Conservation (phyloP, 2,113 vertebrate species). For the Sula dactylatra region DNA sequence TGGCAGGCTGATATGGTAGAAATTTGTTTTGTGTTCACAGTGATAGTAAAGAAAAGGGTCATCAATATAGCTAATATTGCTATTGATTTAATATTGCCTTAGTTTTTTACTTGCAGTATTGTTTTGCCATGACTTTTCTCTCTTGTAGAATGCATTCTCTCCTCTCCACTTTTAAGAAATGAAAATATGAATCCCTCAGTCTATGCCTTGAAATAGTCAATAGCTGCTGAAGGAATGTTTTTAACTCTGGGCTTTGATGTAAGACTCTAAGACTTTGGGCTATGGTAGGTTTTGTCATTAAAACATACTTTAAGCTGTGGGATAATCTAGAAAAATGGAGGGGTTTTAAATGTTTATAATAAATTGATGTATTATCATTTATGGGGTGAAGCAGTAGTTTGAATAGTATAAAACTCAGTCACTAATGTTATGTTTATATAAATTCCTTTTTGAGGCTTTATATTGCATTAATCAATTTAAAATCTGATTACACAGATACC, state of each 20-base stretch:
- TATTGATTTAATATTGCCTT: conserved; percentile 46
- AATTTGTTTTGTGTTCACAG: conserved; percentile 14
- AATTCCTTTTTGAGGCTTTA: neutral
- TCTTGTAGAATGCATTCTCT: neutral
- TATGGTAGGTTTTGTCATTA: neutral
- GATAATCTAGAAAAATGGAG: neutral
- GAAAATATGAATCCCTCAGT: neutral
- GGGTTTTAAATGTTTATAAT: neutral
- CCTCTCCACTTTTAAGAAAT: neutral
- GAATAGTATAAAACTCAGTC: neutral
- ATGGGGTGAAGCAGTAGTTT: neutral
- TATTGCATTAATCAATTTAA: neutral
- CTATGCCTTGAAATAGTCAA: conserved; percentile 15
- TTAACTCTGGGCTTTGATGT: neutral
- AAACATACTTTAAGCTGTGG: neutral
- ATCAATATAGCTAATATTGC: conserved; percentile 32
- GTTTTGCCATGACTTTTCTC: neutral
- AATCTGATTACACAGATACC: neutral
- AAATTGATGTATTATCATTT: neutral
- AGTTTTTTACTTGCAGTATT: neutral
- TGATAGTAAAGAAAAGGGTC: conserved; percentile 13
- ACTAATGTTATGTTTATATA: neutral
- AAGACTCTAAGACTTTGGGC: neutral
- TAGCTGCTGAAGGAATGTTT: neutral
- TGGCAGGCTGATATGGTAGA: neutral